Evolutionary conservation across 53 echinoderm and acorn worm genomes (phyloP).

Genomic region (Antedon mediterranea): DNA sequence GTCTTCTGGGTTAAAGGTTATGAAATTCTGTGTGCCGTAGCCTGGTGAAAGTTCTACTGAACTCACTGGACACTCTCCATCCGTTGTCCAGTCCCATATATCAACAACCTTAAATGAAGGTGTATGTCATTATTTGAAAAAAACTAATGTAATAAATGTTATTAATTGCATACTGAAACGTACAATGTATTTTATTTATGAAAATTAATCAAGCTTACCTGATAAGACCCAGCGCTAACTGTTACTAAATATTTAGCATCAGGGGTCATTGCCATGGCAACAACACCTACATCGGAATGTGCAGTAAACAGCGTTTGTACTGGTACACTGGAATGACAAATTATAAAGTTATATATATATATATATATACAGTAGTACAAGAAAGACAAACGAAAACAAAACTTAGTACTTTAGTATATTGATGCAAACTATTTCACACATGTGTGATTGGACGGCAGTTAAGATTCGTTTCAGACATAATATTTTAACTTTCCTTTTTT

Average conservation of each 20-base stretch:
- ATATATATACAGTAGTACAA: too few relatives aligned
- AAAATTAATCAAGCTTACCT: conserved; percentile 39
- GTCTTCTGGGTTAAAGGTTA: conserved; percentile 87
- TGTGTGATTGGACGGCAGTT: too few relatives aligned
- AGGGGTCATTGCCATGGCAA: conserved; percentile 81
- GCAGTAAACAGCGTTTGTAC: conserved; percentile 95
- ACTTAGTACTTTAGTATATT: too few relatives aligned
- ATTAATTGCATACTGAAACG: too few relatives aligned
- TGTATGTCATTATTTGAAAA: too few relatives aligned
- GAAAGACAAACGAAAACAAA: too few relatives aligned
- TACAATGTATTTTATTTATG: background rate
- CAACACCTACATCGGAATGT: conserved; percentile 77
- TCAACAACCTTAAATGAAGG: conserved; percentile 26
- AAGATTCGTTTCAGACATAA: too few relatives aligned
- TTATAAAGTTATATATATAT: too few relatives aligned
- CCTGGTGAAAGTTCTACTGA: conserved; percentile 35
- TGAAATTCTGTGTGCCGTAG: conserved; percentile 67
- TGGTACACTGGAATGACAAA: conserved; percentile 44
- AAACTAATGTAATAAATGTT: background rate
- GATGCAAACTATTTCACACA: too few relatives aligned
- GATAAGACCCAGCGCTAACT: conserved; percentile 55
- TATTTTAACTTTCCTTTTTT: too few relatives aligned
- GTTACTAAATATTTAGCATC: conserved; percentile 95
- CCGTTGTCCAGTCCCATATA: conserved; percentile 96
- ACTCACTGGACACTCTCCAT: conserved; percentile 62